Evolutionary conservation across 2,888 invertebrate genomes (phyloP).

Genomic region (Andrena minutula): DNA sequence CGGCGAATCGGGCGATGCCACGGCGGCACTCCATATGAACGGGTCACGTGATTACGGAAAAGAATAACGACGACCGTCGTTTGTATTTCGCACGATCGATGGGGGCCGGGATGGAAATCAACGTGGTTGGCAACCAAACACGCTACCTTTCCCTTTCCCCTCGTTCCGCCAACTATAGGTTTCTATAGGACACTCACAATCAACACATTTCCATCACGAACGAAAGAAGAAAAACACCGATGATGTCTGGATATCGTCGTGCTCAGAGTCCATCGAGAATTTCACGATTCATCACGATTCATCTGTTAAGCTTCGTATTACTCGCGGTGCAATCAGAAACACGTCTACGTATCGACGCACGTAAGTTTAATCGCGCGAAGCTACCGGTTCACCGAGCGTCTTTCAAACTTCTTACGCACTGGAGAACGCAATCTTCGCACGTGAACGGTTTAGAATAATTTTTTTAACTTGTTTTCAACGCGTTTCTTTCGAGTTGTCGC

Average conservation of each 20-base stretch:
- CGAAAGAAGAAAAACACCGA: not conserved
- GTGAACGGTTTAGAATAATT: not conserved
- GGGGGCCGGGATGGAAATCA: constrained; percentile 15
- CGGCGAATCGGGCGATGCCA: constrained; percentile 21
- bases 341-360: not conserved
- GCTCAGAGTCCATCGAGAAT: not conserved
- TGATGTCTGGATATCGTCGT: not conserved
- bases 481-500: constrained; percentile 4
- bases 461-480: not conserved
- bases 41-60: constrained; percentile 45
- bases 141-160: not conserved
- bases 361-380: not conserved
- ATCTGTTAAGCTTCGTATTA: not conserved
- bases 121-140: constrained; percentile 2
- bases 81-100: constrained; percentile 12
- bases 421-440: not conserved
- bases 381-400: not conserved
- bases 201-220: constrained; percentile 18
- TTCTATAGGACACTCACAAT: constrained; percentile 15
- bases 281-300: not conserved
- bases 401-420: constrained; percentile 3
- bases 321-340: not conserved
- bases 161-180: not conserved
- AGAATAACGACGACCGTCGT: constrained; percentile 33
- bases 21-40: constrained; percentile 16